These are phyloP conservation scores for Rallus crepitans DNA, from an alignment of 2,797 vertebrate genomes.

Conservation along the genomic window DNA sequence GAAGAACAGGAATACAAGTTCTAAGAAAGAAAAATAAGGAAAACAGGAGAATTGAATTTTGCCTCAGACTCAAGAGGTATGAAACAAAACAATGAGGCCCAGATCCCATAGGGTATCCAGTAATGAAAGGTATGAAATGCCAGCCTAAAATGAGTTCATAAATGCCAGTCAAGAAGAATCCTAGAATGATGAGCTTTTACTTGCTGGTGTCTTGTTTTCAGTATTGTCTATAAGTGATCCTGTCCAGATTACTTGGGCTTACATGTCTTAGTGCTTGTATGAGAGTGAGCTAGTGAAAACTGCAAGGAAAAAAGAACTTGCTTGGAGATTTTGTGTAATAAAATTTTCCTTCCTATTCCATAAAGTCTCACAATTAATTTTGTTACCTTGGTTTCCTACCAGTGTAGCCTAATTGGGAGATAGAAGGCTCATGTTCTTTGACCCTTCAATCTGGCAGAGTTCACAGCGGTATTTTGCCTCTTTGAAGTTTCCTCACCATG, in stretches of 20 bases:
- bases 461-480: not conserved
- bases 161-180: not conserved
- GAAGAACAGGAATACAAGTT: not conserved
- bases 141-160: not conserved
- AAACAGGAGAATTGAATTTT: not conserved
- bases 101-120: not conserved
- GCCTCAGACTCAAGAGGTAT: not conserved
- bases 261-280: not conserved
- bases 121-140: not conserved
- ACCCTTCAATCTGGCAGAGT: not conserved
- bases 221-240: not conserved
- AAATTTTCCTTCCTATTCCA: not conserved
- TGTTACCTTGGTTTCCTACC: not conserved
- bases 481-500: not conserved
- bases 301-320: not conserved
- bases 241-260: not conserved
- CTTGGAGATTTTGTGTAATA: not conserved
- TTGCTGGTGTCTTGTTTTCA: not conserved
- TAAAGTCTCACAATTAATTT: not conserved
- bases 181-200: not conserved
- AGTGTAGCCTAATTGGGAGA: not conserved
- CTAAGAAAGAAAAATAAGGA: not conserved
- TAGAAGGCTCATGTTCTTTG: not conserved
- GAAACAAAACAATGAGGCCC: not conserved
- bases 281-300: not conserved